A percentile compares a stretch with the other conserved stretches of the same genome.
These are phyloP conservation scores for Drosophila leonis DNA, from an alignment of 2,888 invertebrate genomes.

Conservation along the genomic window DNA sequence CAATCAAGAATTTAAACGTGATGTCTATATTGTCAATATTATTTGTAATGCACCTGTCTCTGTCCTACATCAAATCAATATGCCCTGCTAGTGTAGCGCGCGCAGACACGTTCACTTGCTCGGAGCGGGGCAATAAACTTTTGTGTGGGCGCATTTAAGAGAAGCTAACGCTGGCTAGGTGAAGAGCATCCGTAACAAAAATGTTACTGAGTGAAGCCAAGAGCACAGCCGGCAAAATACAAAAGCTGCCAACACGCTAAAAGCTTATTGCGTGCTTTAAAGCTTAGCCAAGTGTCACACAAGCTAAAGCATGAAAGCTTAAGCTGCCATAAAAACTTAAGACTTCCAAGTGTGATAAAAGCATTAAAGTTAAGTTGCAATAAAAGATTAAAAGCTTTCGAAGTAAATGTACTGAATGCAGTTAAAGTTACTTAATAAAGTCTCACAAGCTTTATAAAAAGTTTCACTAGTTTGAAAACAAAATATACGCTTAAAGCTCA, in stretches of 20 bases:
- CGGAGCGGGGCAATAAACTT: constrained; percentile 68
- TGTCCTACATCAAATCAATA: background rate
- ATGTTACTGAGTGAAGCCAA: constrained; percentile 2
- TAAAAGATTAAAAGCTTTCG: background rate
- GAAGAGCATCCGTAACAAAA: constrained; percentile 40
- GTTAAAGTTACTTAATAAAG: background rate
- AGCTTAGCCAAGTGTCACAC: constrained; percentile 7
- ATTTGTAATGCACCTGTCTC: background rate
- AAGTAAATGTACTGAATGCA: background rate
- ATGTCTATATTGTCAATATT: background rate
- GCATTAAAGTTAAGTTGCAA: background rate
- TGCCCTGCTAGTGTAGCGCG: constrained; percentile 8
- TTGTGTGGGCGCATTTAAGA: constrained; percentile 66
- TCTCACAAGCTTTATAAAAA: background rate
- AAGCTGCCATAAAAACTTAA: constrained; percentile 11
- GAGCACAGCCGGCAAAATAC: background rate
- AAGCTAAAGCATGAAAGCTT: background rate
- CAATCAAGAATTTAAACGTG: too few relatives aligned
- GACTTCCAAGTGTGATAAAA: background rate
- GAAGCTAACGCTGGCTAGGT: constrained; percentile 10
- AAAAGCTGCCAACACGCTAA: constrained; percentile 9
- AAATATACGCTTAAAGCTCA: constrained; percentile 4
- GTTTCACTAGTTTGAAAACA: background rate
- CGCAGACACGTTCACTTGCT: constrained; percentile 47
- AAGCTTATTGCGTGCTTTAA: constrained; percentile 6